Evolutionary conservation across 2,113 vertebrate species (phyloP), one percentile per base, ranked within the genome.

Genomic region (Erythrocercus mccallii): DNA sequence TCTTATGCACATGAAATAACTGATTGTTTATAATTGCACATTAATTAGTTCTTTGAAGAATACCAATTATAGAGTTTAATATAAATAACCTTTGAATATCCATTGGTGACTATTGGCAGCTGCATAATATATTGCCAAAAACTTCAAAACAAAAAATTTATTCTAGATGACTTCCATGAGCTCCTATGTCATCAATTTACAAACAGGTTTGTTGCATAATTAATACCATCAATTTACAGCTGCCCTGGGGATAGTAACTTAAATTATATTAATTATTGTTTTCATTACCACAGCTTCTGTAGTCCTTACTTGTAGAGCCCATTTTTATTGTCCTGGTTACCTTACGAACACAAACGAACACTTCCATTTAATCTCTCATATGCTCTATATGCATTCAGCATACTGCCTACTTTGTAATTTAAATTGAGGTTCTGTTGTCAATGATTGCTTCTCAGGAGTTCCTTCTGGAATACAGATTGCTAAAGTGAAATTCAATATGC

Each of bases 191-290:
- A 82, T 50, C 51, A 70, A 65, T 95, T 94, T 80, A 69, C 81
- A 72, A 90, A 80, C 33, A 89, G n/a, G 44, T 85, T 81, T 88
- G 56, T 88, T 88, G 45, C 22, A 86, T 92, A 94, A 91, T 94
- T 95, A 85, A 94, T 70, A 33, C 17, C 30, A 91, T 90, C 42
- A 53, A 82, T 90, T 95, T 90, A 65, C 64, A 81, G 48, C 22
- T 82, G 44, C 85, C 92, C 35, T 3, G 3, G 44, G 78, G 50
- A 90, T 33, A 86, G 71, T 31, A 94, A 88, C 57, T 88, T 76
- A 82, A 94, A 95, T 84, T 73, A 80, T 44, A 72, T 82, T 95
- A 90, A 96, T 88, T 90, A 81, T 38, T 93, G 54, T 33, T 77
- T 94, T 90, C 56, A 88, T 93, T 93, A 86, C 15, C 54, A 81